Evolutionary conservation across 2,888 invertebrate species (phyloP).

Genomic region (Agrochola lota): DNA sequence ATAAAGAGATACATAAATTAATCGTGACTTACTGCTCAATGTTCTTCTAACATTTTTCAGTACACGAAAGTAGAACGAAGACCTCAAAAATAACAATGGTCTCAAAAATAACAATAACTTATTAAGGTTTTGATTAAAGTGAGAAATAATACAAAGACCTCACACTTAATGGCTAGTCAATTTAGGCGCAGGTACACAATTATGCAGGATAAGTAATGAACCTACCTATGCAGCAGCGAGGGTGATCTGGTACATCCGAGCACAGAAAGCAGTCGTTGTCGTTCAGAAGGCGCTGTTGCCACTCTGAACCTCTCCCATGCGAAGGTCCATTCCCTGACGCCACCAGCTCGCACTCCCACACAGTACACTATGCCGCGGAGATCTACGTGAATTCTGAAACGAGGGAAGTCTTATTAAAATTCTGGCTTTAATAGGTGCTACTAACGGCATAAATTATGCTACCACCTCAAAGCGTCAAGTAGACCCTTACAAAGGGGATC

Average conservation of each 20-base stretch:
- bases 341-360: constrained; percentile 95
- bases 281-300: constrained; percentile 95
- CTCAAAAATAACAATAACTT: neutral
- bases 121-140: neutral
- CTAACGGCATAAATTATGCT: too few species aligned
- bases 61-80: neutral
- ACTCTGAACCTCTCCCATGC: constrained; percentile 94
- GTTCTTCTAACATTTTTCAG: neutral
- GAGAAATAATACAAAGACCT: neutral
- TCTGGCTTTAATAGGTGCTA: neutral
- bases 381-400: constrained; percentile 94
- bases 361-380: constrained; percentile 96
- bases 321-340: constrained; percentile 96
- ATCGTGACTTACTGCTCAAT: neutral
- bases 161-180: neutral
- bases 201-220: neutral
- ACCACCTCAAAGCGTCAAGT: neutral
- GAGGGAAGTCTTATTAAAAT: neutral
- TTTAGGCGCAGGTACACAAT: neutral
- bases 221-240: constrained; percentile 93
- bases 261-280: constrained; percentile 93
- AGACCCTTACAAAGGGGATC: neutral
- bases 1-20: neutral
- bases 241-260: constrained; percentile 96
- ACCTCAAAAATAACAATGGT: too few species aligned